Base-by-base conservation (phyloP, 2,888 invertebrate species). In the Ennomos fuscantarius region DNA sequence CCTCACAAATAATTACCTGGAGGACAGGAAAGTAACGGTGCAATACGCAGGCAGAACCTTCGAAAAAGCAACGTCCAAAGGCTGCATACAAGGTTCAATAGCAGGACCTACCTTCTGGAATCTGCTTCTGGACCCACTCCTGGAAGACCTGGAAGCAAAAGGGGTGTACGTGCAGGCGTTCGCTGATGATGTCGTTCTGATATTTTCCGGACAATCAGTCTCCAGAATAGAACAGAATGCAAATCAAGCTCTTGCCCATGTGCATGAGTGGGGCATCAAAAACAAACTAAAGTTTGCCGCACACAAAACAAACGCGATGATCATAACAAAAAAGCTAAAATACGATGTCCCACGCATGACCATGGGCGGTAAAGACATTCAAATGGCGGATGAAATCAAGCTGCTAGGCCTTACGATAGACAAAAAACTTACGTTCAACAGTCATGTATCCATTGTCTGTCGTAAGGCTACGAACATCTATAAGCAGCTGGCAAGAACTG, bases 381-480 rank as follows among this genome's bases (percentile, higher is more conserved):
- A 10, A 8, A 41, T 43, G 12, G 42, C 35, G 0, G 35, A 36
- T 1, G 50, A 50, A 12, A 50, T 50, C 5, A 49, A 49, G 24
- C 8, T 49, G 8, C 32, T 49, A 9, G 49, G 49, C 1, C 49
- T 49, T 10, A 49, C 49, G 6, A 49, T 49, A 15, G 41, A 48
- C 33, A 10, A 40, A 32, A 33, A 33, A 6, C 33, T 48, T 10
- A 13, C 42, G 10, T 24, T 3, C 6, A 24, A 24, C 24, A 24
- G 24, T 6, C 24, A 24, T 24, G 24, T 24, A 6, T 24, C 24
- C 24, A 24, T 24, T 6, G 24, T 24, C 24, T 24, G 24, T 24
- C 24, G 24, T 24, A 56, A 49, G 31, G 53, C 46, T 0, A 1
- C 34, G 1, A 39, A 44, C 10, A 5, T 55, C 24, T 44, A 49